A percentile compares a stretch with the other conserved stretches of the same genome.
phyloP scores from a whole-genome alignment of 2,797 vertebrate genomes.

The Acanthopagrus latus region DNA sequence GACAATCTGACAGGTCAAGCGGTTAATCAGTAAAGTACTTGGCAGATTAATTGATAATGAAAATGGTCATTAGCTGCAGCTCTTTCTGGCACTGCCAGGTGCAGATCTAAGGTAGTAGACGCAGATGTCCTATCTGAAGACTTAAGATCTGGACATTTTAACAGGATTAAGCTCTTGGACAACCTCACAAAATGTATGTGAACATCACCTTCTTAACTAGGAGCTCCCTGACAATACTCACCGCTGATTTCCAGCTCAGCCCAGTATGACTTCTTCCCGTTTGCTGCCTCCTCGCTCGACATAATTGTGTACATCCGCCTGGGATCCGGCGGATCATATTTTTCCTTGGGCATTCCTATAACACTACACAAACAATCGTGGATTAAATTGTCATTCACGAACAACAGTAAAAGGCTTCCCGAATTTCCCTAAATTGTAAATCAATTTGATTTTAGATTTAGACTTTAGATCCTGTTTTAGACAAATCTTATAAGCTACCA shows the following conservation, averaged over 20 bases:
- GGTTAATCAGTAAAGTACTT: background rate
- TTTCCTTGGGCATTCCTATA: constrained; percentile 99
- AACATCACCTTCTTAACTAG: background rate
- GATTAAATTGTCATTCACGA: constrained; percentile 6
- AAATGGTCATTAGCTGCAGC: background rate
- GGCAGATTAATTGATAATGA: background rate
- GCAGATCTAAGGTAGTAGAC: background rate
- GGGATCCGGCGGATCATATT: constrained; percentile 99
- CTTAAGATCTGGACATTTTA: background rate
- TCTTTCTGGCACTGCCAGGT: background rate
- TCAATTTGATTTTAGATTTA: background rate
- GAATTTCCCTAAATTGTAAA: background rate
- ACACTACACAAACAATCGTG: constrained; percentile 69
- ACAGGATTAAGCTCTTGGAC: background rate
- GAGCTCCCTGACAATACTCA: constrained; percentile 76
- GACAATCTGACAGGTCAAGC: background rate
- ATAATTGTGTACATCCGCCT: constrained; percentile 99
- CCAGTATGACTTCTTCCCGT: constrained; percentile 99
- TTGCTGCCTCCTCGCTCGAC: constrained; percentile 97
- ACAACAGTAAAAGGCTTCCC: rapidly evolving
- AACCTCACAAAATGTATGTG: background rate
- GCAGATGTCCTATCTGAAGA: too few relatives aligned
- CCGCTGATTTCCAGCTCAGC: constrained; percentile 99
- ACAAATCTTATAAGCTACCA: background rate
- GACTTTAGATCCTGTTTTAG: too few relatives aligned